These are phyloP conservation scores for Habropoda laboriosa DNA, from an alignment of 1,140 invertebrate genomes.

Conservation along the genomic window DNA sequence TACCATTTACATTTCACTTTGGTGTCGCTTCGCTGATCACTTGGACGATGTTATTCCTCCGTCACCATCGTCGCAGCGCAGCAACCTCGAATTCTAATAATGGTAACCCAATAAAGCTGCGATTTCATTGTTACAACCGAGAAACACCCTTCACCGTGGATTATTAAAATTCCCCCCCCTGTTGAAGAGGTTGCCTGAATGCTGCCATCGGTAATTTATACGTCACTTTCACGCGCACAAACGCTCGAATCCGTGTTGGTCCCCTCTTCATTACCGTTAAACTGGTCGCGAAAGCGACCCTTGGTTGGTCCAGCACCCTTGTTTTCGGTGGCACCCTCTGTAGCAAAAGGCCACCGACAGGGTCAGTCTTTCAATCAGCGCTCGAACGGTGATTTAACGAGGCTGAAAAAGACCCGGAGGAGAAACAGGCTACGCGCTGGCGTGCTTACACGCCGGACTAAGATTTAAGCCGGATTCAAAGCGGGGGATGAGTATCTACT, in stretches of 20 bases:
- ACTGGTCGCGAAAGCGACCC: slow-evolving; percentile 1
- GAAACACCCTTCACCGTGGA: background rate
- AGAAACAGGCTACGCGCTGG: background rate
- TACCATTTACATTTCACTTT: background rate
- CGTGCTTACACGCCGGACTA: slow-evolving; percentile 22
- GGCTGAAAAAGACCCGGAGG: slow-evolving; percentile 36
- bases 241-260: background rate
- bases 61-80: background rate
- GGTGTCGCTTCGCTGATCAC: background rate
- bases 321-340: slow-evolving; percentile 10
- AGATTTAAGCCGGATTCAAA: slow-evolving; percentile 44
- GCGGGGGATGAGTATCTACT: slow-evolving; percentile 35
- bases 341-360: background rate
- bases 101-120: background rate
- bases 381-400: slow-evolving; percentile 49
- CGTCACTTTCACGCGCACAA: background rate
- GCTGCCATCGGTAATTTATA: background rate
- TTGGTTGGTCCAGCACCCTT: slow-evolving; percentile 3
- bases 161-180: background rate
- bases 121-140: too few relatives aligned
- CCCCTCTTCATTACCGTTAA: slow-evolving; percentile 18
- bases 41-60: background rate
- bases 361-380: slow-evolving; percentile 60
- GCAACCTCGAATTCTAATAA: background rate
- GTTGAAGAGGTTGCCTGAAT: background rate